Evolutionary conservation across 2,113 vertebrate genomes (phyloP).

Genomic region (Bubo bubo): DNA sequence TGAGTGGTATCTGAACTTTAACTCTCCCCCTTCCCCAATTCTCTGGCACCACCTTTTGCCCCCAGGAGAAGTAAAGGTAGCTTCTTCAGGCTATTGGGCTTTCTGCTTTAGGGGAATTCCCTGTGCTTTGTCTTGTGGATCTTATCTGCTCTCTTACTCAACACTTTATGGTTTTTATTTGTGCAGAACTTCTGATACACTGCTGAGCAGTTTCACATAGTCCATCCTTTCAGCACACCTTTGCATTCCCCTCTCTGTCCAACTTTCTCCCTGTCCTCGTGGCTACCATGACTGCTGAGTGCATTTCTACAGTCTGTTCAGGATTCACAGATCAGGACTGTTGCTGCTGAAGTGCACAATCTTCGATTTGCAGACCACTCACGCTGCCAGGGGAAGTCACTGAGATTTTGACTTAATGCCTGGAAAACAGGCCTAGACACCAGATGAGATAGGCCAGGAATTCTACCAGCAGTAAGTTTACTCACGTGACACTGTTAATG

Average conservation of each 20-base stretch:
- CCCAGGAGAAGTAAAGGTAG: not conserved
- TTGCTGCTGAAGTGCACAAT: not conserved
- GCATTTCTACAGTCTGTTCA: not conserved
- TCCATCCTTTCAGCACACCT: not conserved
- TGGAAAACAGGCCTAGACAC: not conserved
- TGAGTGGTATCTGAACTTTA: not conserved
- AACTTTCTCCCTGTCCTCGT: not conserved
- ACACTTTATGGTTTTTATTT: not conserved
- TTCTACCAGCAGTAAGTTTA: not conserved
- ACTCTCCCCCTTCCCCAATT: accelerated
- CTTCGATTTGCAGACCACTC: not conserved
- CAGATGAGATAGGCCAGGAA: not conserved
- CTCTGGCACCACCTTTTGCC: not conserved
- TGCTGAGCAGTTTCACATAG: not conserved
- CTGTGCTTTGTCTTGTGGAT: not conserved
- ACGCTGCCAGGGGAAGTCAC: not conserved
- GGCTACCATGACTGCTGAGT: not conserved
- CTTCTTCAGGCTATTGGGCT: not conserved
- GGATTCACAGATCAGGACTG: not conserved
- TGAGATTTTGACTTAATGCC: not conserved
- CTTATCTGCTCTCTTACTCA: not conserved
- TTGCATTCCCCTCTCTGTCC: not conserved
- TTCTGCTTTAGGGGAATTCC: not conserved
- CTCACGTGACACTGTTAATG: not conserved
- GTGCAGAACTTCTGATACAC: not conserved